phyloP scores from a whole-genome alignment of 2,888 invertebrate genomes.

The Machimus rusticus region DNA sequence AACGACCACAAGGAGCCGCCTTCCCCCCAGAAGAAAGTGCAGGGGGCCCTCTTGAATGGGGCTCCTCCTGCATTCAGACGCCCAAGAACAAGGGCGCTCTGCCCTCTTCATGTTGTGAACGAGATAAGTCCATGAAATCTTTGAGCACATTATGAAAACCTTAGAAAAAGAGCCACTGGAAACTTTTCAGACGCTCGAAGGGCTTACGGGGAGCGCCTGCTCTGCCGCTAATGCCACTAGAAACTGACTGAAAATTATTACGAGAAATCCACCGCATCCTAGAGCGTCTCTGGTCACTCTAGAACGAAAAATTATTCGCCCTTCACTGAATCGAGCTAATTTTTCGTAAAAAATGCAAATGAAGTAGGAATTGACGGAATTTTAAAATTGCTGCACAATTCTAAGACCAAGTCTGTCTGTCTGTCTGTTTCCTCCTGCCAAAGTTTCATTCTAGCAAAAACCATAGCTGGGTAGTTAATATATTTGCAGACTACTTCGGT shows the following conservation, averaged over 20 bases:
- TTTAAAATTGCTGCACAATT: not conserved
- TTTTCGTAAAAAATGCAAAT: not conserved
- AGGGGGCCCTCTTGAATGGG: not conserved
- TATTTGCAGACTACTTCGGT: not conserved
- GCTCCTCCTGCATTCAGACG: not conserved
- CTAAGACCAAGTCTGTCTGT: not conserved
- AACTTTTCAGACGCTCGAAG: conserved; percentile 27
- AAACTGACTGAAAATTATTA: not conserved
- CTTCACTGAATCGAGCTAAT: not conserved
- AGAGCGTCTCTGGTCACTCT: not conserved
- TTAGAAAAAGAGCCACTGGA: not conserved
- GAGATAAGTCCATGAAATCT: conserved; percentile 28
- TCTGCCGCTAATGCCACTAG: not conserved
- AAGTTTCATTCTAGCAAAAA: not conserved
- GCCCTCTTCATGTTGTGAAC: not conserved
- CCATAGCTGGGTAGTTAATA: no score
- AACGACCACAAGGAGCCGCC: not conserved
- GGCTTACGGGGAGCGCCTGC: not conserved
- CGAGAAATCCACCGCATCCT: not conserved
- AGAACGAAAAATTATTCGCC: not conserved
- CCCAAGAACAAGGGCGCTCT: not conserved
- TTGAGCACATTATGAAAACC: not conserved
- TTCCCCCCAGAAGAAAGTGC: not conserved
- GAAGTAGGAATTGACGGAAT: not conserved
- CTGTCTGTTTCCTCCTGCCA: not conserved